These are phyloP conservation scores for Dipodomys ordii DNA, from an alignment of 2,113 vertebrate species.

Conservation along the genomic window DNA sequence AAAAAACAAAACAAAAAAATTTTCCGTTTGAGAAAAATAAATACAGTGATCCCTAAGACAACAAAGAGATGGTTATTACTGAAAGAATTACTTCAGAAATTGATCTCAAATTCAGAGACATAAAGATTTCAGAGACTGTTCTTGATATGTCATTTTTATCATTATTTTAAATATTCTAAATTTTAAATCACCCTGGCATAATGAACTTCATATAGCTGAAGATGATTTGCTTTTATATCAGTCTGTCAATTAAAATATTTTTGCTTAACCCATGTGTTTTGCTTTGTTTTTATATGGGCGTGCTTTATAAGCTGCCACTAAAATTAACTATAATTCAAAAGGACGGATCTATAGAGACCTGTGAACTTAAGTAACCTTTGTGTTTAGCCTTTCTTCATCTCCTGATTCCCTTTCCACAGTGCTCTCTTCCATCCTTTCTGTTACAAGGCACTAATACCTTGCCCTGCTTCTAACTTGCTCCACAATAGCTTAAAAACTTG, in stretches of 20 bases:
- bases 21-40: constrained; percentile 45
- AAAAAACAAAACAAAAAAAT: neutral
- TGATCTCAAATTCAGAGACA: neutral
- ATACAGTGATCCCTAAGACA: neutral
- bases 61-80: constrained; percentile 16
- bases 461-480: neutral
- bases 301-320: neutral
- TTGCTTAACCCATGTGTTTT: neutral
- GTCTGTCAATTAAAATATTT: constrained; percentile 35
- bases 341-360: neutral
- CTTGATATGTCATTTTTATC: neutral
- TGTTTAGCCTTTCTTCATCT: neutral
- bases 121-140: neutral
- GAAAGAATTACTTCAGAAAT: constrained; percentile 35
- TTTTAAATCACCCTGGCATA: constrained; percentile 18
- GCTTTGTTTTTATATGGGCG: neutral
- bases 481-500: neutral
- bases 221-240: neutral
- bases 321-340: neutral
- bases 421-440: neutral
- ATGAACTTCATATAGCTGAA: constrained; percentile 26
- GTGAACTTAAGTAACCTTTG: neutral
- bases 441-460: neutral
- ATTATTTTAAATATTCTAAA: constrained; percentile 26
- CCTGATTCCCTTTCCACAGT: neutral